Base-by-base conservation (phyloP, 2,113 vertebrate genomes). In the Catharus fuscescens region DNA sequence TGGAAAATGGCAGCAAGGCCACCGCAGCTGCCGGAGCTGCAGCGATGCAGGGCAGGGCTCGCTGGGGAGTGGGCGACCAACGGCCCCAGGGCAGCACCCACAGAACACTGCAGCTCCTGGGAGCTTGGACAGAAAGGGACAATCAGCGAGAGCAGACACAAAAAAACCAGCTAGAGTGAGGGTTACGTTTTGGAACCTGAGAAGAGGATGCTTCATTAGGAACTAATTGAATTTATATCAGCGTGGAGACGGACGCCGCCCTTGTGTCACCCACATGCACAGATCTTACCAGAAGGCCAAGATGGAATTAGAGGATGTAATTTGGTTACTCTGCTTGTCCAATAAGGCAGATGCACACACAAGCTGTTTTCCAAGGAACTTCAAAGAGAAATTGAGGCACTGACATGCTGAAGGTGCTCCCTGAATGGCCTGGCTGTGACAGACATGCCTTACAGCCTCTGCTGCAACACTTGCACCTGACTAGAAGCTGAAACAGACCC, bases 221-320 rank as follows among this genome's bases (percentile, higher is more conserved):
- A 36, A 45, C 80, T 69, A 36, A 84, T 60, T 86, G 54, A 13
- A 48, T 84, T 80, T 21, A 53, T 9, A 18, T 34, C 73, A 87
- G 80, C n/a, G 20, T 5, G 40, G 77, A 79, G 48, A 89, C 3
- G 2, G 70, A 56, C 62, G 50, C 48, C 18, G 28, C 32, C 32
- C 54, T 54, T 12, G 40, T 9, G 3, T 65, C 14, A 2, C n/a
- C 48, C 60, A 70, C 72, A 14, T 26, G 60, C 61, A 18, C 48
- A 56, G 86, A 84, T 92, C 47, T 57, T 84, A 67, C 72, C 89
- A 92, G 73, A 76, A 90, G 50, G 78, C 78, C 69, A 62, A 38
- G 59, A 42, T 20, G 59, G 78, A 94, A 93, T 87, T 74, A 89
- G 59, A 76, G 66, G 59, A 56, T n/a, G 18, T 81, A 79, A 95